These are phyloP conservation scores for Ormyrus thymus DNA, from an alignment of 2,888 invertebrate species.

Conservation along the genomic window DNA sequence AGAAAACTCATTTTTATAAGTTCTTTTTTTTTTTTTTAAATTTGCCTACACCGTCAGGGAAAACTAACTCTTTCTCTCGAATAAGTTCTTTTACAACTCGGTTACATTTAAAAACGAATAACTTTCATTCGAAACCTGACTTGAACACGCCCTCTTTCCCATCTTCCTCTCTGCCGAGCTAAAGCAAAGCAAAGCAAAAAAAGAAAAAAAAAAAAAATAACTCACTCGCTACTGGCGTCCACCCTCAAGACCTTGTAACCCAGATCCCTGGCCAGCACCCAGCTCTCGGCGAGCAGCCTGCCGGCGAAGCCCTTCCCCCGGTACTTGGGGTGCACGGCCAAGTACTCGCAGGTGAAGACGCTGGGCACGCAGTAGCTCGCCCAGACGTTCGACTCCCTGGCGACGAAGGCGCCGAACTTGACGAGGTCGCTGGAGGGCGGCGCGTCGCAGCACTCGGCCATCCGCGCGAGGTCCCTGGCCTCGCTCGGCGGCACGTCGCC, in stretches of 20 bases:
- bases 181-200: no score
- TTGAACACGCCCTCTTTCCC: no score
- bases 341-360: slow-evolving; percentile 64
- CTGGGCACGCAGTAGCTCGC: slow-evolving; percentile 58
- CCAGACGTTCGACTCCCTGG: slow-evolving; percentile 61
- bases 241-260: slow-evolving; percentile 64
- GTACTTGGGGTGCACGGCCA: slow-evolving; percentile 62
- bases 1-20: no score
- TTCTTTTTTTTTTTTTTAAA: no score
- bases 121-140: no score
- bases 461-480: slow-evolving; percentile 11
- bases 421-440: slow-evolving; percentile 58
- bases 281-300: slow-evolving; percentile 65
- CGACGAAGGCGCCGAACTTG: slow-evolving; percentile 62
- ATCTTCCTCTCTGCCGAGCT: no score
- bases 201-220: no score
- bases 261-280: slow-evolving; percentile 65
- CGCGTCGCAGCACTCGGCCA: slow-evolving; percentile 58
- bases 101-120: no score
- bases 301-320: slow-evolving; percentile 62
- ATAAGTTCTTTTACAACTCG: no score
- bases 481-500: background rate
- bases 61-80: no score
- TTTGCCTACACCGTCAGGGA: no score
- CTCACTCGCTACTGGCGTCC: slow-evolving; percentile 66